Evolutionary conservation across 2,888 invertebrate species (phyloP), one percentile per base, ranked within the genome.

Genomic region (Drosophila quinaria): DNA sequence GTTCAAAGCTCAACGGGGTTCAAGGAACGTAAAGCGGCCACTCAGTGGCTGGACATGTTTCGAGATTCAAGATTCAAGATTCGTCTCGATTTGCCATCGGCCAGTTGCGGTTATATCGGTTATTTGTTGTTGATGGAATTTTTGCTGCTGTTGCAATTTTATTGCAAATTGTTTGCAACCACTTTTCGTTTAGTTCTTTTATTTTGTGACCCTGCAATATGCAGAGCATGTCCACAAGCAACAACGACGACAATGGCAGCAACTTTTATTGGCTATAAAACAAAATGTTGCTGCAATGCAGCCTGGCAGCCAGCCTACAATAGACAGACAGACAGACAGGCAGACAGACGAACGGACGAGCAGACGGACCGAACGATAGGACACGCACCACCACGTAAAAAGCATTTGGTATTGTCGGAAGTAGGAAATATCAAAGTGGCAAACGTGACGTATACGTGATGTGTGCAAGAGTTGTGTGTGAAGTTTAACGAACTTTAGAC

Each of bases 91-190:
- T 33, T 46, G 44, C 56, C 35, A 55, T 50, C 33, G 41, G 37
- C 39, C 35, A 58, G 33, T 22, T 22, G 22, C 22, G 4, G 25
- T 25, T 25, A 25, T 58, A 52, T 55, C 13, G 54, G 44, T 19
- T 49, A 41, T 42, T 54, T 61, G 56, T 46, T 64, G 56, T 71
- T 66, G 60, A 59, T 59, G 65, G 65, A 60, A 37, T 39, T 69
- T 58, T 66, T 67, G 61, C 35, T 54, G 54, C 52, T 63, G 49
- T 64, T 70, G 68, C 69, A 60, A 55, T 84, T 90, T 84, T 85
- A 90, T 88, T 86, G 89, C 87, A 84, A 90, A 84, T 86, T 79
- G 89, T 80, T 88, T 76, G 69, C 83, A 64, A 71, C 69, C 80
- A 66, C 39, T 58, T 58, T 58, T 46, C 55, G 35, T 52, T 49